Conservation (phyloP, 1,140 invertebrate species). For the Zaprionus capensis region DNA sequence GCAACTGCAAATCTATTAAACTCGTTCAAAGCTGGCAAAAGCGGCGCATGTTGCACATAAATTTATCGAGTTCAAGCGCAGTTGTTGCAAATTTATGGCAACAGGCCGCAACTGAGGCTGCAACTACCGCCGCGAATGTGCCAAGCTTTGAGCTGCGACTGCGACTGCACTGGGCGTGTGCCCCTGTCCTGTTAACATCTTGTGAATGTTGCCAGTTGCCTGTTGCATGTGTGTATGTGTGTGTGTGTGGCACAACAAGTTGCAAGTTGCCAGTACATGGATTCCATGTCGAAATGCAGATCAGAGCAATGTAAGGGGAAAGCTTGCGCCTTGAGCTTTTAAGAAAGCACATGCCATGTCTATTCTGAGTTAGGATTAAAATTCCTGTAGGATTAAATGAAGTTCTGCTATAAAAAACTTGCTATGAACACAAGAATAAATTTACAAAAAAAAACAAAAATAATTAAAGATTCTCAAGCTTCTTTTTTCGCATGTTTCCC, state of each 20-base stretch:
- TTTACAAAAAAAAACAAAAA: not conserved
- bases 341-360: not conserved
- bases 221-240: not conserved
- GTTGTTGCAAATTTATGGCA: conserved; percentile 69
- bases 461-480: too few relatives aligned
- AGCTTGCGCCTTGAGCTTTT: not conserved
- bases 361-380: not conserved
- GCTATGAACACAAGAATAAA: not conserved
- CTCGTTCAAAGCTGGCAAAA: conserved; percentile 68
- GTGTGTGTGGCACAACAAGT: conserved; percentile 13
- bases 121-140: conserved; percentile 29
- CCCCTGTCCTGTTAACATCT: conserved; percentile 72
- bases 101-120: conserved; percentile 26
- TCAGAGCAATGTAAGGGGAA: not conserved
- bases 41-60: conserved; percentile 74
- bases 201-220: conserved; percentile 39
- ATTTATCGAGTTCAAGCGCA: conserved; percentile 74
- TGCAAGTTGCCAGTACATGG: conserved; percentile 19
- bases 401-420: not conserved
- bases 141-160: conserved; percentile 11
- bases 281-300: conserved; percentile 6
- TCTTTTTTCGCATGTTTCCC: not conserved
- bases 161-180: conserved; percentile 28
- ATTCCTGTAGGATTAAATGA: too few relatives aligned
- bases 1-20: conserved; percentile 56